Percentiles rank a stretch among this genome's conserved stretches.
phyloP scores from a whole-genome alignment of 2,888 invertebrate species.

The Allygus modestus region DNA sequence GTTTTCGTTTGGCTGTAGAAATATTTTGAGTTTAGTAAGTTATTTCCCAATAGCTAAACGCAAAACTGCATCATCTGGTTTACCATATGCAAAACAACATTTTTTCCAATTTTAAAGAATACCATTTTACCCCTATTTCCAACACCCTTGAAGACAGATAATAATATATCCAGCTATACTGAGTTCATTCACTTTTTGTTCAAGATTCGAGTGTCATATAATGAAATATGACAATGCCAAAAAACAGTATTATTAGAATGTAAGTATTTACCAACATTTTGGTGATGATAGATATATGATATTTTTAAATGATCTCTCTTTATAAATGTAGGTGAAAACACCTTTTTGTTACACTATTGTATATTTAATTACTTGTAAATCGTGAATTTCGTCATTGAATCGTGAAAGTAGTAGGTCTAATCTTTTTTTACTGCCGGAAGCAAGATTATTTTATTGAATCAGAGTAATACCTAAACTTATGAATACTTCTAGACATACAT shows the following conservation, averaged over 20 bases:
- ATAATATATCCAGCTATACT: no score
- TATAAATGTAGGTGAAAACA: not conserved
- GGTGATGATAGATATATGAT: not conserved
- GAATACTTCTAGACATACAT: not conserved
- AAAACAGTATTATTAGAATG: conserved; percentile 35
- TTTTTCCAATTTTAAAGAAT: no score
- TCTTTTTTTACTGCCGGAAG: not conserved
- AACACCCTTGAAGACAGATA: no score
- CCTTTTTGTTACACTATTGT: not conserved
- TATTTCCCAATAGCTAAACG: no score
- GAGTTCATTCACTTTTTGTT: conserved; percentile 11
- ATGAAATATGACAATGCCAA: conserved; percentile 23
- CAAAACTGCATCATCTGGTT: no score
- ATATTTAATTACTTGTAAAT: not conserved
- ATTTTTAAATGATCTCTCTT: conserved; percentile 5
- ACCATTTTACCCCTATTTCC: no score
- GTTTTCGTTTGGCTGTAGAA: no score
- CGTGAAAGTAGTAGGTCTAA: not conserved
- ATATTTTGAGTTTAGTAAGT: no score
- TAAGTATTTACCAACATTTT: not conserved
- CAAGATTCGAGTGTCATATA: conserved; percentile 33
- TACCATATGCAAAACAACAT: no score
- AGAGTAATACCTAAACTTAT: no score
- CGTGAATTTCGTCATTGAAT: not conserved
- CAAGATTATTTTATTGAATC: no score